Evolutionary conservation across 2,113 vertebrate species (phyloP), one percentile per base, ranked within the genome.

Genomic region (Ranitomeya imitator): DNA sequence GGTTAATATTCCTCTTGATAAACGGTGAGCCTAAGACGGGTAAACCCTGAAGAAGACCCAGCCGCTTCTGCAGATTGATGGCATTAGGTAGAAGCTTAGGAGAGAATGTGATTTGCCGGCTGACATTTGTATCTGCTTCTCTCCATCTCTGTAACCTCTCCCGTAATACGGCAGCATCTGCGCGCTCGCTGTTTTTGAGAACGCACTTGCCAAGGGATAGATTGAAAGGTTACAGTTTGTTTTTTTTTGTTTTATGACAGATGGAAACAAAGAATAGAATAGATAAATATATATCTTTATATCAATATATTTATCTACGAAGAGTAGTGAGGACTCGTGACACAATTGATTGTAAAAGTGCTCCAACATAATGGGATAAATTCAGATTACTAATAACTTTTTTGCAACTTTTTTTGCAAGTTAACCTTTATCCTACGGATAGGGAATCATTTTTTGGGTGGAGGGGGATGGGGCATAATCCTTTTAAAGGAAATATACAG

Each of bases 51-150:
- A 60, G 71, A 21, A 14, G 63, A 63, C 37, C 77, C 23, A 8
- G 57, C 74, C 76, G 45, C 74, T 23, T n/a, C 52, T 61, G 51
- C 85, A 86, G 76, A 80, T 67, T 71, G 78, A 13, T 69, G 86
- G 86, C 61, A 87, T 80, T 79, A 87, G 77, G 51, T 8, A 16
- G 60, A 45, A 23, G 85, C 60, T 79, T 65, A 67, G 61, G 2
- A 26, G 45, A 87, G 86, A 57, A 80, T 81, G 51, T 18, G 51
- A 69, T 80, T 55, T 71, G n/a, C 86, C 23, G 77, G 60, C 26
- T 87, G 86, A 87, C 86, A 80, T 87, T 79, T 80, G 73, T 85
- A 85, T 78, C 85, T n/a, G 85, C 85, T 86, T 86, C 69, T 51
- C 59, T 14, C 63, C 63, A 57, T 87, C 77, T 57, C 37, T n/a